Base-by-base conservation (phyloP, 2,797 vertebrate genomes). In the Sebastes diploproa region DNA sequence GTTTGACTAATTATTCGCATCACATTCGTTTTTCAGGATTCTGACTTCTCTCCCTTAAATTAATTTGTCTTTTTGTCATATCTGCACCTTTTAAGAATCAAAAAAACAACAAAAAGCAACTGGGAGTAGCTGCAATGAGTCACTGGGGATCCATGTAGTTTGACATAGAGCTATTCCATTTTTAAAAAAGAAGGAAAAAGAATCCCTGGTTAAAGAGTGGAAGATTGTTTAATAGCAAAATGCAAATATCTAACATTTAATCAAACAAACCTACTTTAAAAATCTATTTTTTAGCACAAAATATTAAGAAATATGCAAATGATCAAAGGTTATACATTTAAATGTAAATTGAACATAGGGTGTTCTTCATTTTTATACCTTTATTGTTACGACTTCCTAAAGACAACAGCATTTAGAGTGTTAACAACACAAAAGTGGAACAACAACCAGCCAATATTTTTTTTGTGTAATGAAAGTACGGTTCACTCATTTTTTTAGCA, bases 141-240 rank as follows among this genome's bases (percentile, higher is more conserved):
- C 50, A 38, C 25, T 20, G 1, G 7, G 25, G 20, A 30, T 68
- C 14, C 4, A 64, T 67, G 10, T 77, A 61, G 1, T 2, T 55
- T 71, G 46, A 34, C 52, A 42, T 11, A 38, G 50, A 59, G 20
- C 2, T 61, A 23, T 58, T 70, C 22, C 23, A 27, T 46, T 46
- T 46, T 14, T 2, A 27, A 60, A 52, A 38, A 22, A 4, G 65
- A 32, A 14, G 25, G 29, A 67, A 59, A 22, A 68, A 52, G 1
- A 61, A 59, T 58, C 58, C 30, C 18, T 1, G 7, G 52, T 34
- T 27, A 72, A 58, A 66, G 25, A 56, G 16, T 65, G 9, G 4
- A 52, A 69, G 11, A 2, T 8, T 61, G 76, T 38, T 80, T 80
- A 55, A 77, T 81, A 73, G 66, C 63, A 80, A 81, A 89, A 80